Evolutionary conservation across 2,113 vertebrate genomes (phyloP), one percentile per base, ranked within the genome.

Genomic region (Eurypyga helias): DNA sequence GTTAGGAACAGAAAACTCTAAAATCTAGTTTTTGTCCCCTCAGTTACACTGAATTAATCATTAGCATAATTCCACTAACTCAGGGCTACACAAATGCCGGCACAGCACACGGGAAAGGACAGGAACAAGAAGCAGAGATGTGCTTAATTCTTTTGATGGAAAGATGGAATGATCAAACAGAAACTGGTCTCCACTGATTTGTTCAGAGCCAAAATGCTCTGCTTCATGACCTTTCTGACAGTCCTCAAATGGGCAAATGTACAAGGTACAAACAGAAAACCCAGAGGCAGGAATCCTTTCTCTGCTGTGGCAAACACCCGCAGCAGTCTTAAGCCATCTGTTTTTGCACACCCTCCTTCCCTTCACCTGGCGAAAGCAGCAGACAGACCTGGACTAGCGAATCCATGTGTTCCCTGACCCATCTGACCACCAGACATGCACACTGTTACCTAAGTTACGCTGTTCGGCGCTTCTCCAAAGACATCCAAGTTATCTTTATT

Each of bases 211-310:
- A 31, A 83, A 90, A 83, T 2, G 6, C 17, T 80, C 33, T 83
- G 28, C 23, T 45, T 87, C 13, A 11, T n/a, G 17, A 62, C n/a
- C 55, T 58, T 90, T 72, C 51, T 65, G 46, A 71, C 19, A 46
- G 11, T 46, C 26, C 54, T 89, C 0, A 0, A 73, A 72, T 3
- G 5, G 48, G 15, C 51, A 61, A 65, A 76, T 1, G 12, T 11
- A 36, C 1, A 7, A 62, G 10, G 31, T 15, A 7, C 41, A 84
- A 71, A 79, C 0, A 60, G 24, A 65, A 82, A 79, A 43, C n/a
- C 10, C 45, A 60, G 81, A 81, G 36, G 41, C 0, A 61, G 26
- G 60, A 65, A 52, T 80, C 26, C 38, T 38, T 64, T 58, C 49
- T 43, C 48, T 70, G 67, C 73, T 49, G 64, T 18, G 20, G 52